Conservation (phyloP, 2,797 vertebrate species). For the Anisognathus igniventris region DNA sequence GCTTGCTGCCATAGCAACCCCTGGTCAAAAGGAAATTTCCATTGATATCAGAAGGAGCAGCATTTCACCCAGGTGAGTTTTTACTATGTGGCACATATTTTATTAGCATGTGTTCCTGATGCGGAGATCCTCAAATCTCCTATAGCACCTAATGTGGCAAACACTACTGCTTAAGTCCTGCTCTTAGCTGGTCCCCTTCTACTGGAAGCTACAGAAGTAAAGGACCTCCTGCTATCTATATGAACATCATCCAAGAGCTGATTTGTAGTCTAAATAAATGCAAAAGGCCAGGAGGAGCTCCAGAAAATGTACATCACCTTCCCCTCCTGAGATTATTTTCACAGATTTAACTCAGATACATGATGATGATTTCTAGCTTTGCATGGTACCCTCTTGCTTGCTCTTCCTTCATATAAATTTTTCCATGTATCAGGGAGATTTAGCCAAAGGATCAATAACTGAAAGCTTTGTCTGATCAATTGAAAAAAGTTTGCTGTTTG, state of each 20-base stretch:
- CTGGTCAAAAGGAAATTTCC: conserved; percentile 69
- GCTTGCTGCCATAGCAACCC: conserved; percentile 67
- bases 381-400: background rate
- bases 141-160: background rate
- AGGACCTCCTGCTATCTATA: background rate
- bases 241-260: background rate
- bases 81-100: conserved; percentile 58
- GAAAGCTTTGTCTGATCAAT: conserved; percentile 2
- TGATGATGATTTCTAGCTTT: background rate
- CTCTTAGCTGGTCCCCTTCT: background rate
- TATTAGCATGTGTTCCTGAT: conserved; percentile 51
- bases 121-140: conserved; percentile 30
- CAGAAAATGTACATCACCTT: background rate
- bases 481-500: conserved; percentile 39
- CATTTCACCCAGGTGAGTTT: conserved; percentile 69
- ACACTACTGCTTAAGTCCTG: background rate
- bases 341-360: conserved; percentile 10
- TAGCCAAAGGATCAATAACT: background rate
- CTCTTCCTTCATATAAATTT: background rate
- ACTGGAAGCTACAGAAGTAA: background rate
- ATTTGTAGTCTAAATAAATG: background rate
- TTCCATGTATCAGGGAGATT: background rate
- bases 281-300: conserved; percentile 2
- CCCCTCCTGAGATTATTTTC: conserved; percentile 6
- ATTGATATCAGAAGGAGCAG: conserved; percentile 71